Evolutionary conservation across 2,888 invertebrate species (phyloP).

Genomic region (Lypha dubia): DNA sequence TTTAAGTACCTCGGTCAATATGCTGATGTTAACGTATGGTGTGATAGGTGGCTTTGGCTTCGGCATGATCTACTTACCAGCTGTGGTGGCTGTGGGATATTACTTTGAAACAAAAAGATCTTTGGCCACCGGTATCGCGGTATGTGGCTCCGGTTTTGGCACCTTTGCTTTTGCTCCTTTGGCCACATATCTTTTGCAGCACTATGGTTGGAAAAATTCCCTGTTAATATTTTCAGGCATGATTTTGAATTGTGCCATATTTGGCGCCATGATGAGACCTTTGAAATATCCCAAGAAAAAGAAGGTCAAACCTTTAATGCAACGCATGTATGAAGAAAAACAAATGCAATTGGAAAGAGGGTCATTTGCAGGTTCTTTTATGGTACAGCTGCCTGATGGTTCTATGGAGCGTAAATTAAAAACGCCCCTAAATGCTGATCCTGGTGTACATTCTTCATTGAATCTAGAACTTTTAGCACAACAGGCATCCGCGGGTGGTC

Average conservation of each 20-base stretch:
- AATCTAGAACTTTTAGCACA: slow-evolving; percentile 91
- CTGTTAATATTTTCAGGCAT: slow-evolving; percentile 96
- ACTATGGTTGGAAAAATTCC: slow-evolving; percentile 94
- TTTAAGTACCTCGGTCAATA: slow-evolving; percentile 93
- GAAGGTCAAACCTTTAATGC: slow-evolving; percentile 89
- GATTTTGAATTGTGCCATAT: slow-evolving; percentile 95
- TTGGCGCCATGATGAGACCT: slow-evolving; percentile 86
- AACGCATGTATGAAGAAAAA: slow-evolving; percentile 96
- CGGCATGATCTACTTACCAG: slow-evolving; percentile 96
- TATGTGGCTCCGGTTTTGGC: slow-evolving; percentile 97
- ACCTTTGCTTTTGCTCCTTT: slow-evolving; percentile 98
- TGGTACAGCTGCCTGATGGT: slow-evolving; percentile 94
- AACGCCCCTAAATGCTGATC: slow-evolving; percentile 95
- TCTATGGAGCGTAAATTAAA: slow-evolving; percentile 95
- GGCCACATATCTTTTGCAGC: slow-evolving; percentile 90
- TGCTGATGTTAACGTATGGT: slow-evolving; percentile 97
- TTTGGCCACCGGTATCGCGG: slow-evolving; percentile 96
- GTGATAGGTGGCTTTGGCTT: slow-evolving; percentile 96
- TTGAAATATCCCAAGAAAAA: slow-evolving; percentile 83
- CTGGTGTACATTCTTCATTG: slow-evolving; percentile 96
- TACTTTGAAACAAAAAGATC: slow-evolving; percentile 98
- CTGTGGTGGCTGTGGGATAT: slow-evolving; percentile 98
- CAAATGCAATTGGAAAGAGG: slow-evolving; percentile 95
- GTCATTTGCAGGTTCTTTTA: slow-evolving; percentile 93
- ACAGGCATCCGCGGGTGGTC: slow-evolving; percentile 86